These are phyloP conservation scores for Chrysocyon brachyurus DNA, from an alignment of 2,797 vertebrate genomes.

Conservation along the genomic window DNA sequence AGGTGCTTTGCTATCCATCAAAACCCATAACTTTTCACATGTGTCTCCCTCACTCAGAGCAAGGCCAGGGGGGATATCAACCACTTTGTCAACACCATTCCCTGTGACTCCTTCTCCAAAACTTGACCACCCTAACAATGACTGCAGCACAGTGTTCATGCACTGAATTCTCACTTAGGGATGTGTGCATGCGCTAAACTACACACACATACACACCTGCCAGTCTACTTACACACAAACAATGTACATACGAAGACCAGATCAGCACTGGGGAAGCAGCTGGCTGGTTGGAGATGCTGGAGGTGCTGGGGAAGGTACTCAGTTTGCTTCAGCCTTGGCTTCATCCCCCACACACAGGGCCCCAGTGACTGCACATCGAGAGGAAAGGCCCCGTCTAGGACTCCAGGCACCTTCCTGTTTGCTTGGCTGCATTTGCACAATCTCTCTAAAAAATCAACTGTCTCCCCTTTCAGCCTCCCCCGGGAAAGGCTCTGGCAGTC, in stretches of 20 bases:
- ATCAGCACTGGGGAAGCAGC: background rate
- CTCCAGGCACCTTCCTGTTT: constrained; percentile 79
- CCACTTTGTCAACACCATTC: background rate
- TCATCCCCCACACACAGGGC: background rate
- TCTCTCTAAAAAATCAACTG: constrained; percentile 77
- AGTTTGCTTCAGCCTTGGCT: background rate
- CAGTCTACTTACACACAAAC: background rate
- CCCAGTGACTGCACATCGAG: constrained; percentile 35
- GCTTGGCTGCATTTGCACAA: constrained; percentile 75
- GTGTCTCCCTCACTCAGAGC: background rate
- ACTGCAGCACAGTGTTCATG: fast-evolving
- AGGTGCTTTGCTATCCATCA: too few relatives aligned
- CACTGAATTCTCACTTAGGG: background rate
- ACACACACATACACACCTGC: background rate
- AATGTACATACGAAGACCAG: background rate
- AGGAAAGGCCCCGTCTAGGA: constrained; percentile 63
- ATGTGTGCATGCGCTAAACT: background rate
- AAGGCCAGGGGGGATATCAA: background rate
- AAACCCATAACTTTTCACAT: background rate
- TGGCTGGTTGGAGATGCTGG: background rate
- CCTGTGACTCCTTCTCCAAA: background rate
- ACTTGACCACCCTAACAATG: background rate
- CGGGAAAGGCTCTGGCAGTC: constrained; percentile 73
- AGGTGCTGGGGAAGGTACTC: background rate
- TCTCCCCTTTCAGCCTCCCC: constrained; percentile 61